phyloP scores from a whole-genome alignment of 2,113 vertebrate species.

The Beaufortia kweichowensis region DNA sequence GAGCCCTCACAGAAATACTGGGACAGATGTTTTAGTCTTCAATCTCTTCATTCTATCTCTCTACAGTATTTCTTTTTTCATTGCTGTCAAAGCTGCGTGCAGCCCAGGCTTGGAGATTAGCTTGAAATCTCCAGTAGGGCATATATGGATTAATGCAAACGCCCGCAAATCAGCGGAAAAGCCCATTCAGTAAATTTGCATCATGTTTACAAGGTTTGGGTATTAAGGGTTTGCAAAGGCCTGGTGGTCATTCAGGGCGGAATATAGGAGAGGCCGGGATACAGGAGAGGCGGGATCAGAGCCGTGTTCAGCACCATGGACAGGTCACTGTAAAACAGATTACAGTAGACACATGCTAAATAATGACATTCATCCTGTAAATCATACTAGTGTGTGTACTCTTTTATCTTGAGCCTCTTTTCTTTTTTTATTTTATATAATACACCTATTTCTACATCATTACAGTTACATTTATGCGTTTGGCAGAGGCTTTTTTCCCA shows the following conservation, averaged over 20 bases:
- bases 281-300: not conserved
- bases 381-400: not conserved
- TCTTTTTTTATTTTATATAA: too few relatives aligned
- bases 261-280: not conserved
- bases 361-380: not conserved
- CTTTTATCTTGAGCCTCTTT: too few relatives aligned
- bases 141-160: conserved; percentile 44
- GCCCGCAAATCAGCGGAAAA: conserved; percentile 1
- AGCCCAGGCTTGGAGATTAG: conserved; percentile 49
- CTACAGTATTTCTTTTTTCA: conserved; percentile 47
- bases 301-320: conserved; percentile 72
- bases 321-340: too few relatives aligned
- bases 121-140: conserved; percentile 7
- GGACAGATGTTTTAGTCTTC: conserved; percentile 66
- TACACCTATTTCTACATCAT: too few relatives aligned
- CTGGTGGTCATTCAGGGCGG: not conserved
- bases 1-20: conserved; percentile 62
- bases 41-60: conserved; percentile 57
- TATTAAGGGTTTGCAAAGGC: conserved; percentile 14
- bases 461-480: too few relatives aligned
- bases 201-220: conserved; percentile 4
- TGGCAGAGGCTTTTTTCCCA: too few relatives aligned
- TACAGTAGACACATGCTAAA: not conserved
- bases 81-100: conserved; percentile 29
- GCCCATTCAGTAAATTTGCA: conserved; percentile 52